Evolutionary conservation across 2,888 invertebrate genomes (phyloP).

Genomic region (Germaria angustata): DNA sequence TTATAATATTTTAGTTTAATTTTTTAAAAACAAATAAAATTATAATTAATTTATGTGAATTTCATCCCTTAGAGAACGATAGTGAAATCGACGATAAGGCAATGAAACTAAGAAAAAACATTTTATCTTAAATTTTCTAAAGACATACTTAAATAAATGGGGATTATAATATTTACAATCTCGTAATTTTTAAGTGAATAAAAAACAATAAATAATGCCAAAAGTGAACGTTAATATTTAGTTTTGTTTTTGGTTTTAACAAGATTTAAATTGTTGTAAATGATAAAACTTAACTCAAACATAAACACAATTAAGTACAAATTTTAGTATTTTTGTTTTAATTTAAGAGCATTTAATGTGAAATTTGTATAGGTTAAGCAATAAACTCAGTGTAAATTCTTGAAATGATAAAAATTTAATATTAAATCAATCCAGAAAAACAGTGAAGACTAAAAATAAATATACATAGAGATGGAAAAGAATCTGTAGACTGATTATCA

Average conservation of each 20-base stretch:
- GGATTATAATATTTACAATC: conserved; percentile 58
- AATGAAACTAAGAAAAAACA: conserved; percentile 52
- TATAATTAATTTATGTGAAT: not conserved
- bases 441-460: conserved; percentile 7
- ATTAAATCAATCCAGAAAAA: conserved; percentile 22
- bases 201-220: conserved; percentile 50
- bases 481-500: conserved; percentile 45
- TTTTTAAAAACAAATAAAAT: conserved; percentile 46
- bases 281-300: conserved; percentile 8
- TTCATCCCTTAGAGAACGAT: conserved; percentile 7
- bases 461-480: not conserved
- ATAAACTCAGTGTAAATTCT: not conserved
- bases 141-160: conserved; percentile 30
- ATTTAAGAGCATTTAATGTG: not conserved
- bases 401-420: not conserved
- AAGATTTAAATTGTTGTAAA: conserved; percentile 20
- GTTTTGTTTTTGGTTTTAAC: conserved; percentile 43
- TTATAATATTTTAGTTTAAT: conserved; percentile 38
- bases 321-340: not conserved
- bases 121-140: conserved; percentile 39
- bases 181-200: conserved; percentile 36
- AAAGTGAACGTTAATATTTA: too few relatives aligned
- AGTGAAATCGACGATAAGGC: conserved; percentile 18
- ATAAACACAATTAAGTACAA: conserved; percentile 48
- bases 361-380: not conserved